Percentiles rank a stretch among this genome's conserved stretches.
These are phyloP conservation scores for Sinocyclocheilus anshuiensis DNA, from an alignment of 2,113 vertebrate genomes.

Conservation along the genomic window DNA sequence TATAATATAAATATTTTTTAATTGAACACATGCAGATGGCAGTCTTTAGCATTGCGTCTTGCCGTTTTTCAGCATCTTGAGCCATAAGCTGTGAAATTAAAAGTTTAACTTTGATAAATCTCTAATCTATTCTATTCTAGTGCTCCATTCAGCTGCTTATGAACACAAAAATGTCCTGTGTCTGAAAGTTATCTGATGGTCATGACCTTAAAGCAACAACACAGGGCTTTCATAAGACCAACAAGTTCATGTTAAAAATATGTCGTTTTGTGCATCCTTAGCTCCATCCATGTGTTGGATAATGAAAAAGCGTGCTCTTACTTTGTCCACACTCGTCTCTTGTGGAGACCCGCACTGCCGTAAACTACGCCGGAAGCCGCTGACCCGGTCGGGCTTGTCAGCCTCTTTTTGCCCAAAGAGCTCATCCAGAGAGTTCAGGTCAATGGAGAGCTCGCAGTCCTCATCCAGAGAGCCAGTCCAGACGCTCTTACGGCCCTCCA, in stretches of 20 bases:
- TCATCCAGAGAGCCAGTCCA: constrained; percentile 70
- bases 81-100: background rate
- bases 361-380: constrained; percentile 63
- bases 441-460: constrained; percentile 75
- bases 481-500: constrained; percentile 76
- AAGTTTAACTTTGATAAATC: background rate
- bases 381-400: constrained; percentile 60
- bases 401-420: constrained; percentile 76
- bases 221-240: background rate
- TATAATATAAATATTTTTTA: background rate
- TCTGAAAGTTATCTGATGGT: too few relatives aligned
- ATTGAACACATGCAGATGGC: background rate
- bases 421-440: constrained; percentile 78
- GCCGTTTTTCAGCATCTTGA: background rate
- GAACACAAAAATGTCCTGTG: background rate
- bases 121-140: background rate
- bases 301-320: constrained; percentile 36
- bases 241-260: background rate
- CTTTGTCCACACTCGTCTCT: constrained; percentile 68
- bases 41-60: background rate
- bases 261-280: background rate
- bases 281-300: background rate
- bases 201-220: background rate
- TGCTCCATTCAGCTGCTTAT: background rate
- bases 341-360: constrained; percentile 66